Evolutionary conservation across 2,113 vertebrate species (phyloP), one percentile per base, ranked within the genome.

Genomic region (Oxyura jamaicensis): DNA sequence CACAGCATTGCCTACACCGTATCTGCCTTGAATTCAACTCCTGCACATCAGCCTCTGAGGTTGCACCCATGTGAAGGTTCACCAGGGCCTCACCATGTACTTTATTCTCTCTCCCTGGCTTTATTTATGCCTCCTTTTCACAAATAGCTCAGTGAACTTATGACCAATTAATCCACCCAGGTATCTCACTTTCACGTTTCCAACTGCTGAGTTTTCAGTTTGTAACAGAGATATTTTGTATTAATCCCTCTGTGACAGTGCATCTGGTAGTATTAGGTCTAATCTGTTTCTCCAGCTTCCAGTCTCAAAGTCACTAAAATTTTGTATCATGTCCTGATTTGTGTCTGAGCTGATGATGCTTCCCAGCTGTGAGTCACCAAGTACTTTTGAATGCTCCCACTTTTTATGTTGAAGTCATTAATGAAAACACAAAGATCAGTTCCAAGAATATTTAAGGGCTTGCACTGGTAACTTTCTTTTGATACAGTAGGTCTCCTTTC

Each of bases 401-500:
- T 88, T 77, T 69, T 91, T 59, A 11, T 90, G n/a, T 21, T 88
- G 79, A 88, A 93, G 12, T 71, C 60, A 41, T 93, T 80, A 67
- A 62, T 23, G 31, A 93, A 86, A 88, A 29, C 7, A 58, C 21
- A 36, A 50, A 77, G 26, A 74, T 12, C 11, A 36, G 67, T 77
- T 96, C 94, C 92, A 94, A 84, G 83, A 87, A 79, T 83, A 63
- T 76, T 85, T 94, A 72, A 79, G 66, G 60, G 35, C 28, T 21
- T 87, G 35, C 42, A 23, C 29, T 91, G 53, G 67, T 89, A 76
- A 60, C 66, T 76, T 65, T n/a, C 41, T 25, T 73, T 82, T 65
- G 63, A 2, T 80, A 58, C 59, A 66, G 63, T 77, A 80, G 79
- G 29, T 88, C 41, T 91, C 10, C 72, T 93, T 96, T 83, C 86